Conservation (phyloP, 2,888 invertebrate species). For the Lithosia quadra region DNA sequence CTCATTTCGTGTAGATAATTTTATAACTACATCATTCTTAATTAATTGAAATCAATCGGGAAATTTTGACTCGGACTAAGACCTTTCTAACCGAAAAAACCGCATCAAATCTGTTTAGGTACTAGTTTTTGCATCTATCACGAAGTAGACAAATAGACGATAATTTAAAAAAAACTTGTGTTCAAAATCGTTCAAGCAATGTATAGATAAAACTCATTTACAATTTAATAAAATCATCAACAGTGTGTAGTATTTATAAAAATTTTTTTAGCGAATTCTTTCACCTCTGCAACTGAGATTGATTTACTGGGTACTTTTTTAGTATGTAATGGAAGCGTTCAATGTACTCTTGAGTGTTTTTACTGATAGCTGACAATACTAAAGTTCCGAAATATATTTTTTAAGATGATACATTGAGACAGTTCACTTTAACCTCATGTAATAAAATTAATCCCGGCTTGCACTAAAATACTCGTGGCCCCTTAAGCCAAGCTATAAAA, state of each 20-base stretch:
- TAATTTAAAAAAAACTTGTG: no score
- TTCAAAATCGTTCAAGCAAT: no score
- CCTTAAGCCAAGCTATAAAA: conserved; percentile 19
- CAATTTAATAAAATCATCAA: no score
- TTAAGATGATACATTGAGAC: not conserved
- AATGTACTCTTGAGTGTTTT: not conserved
- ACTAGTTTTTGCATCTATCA: no score
- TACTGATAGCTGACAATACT: conserved; percentile 2
- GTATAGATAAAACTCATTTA: no score
- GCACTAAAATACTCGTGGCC: conserved; percentile 8
- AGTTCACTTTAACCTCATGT: conserved; percentile 22
- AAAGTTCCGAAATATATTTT: not conserved
- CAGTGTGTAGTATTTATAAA: not conserved
- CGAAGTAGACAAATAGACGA: no score
- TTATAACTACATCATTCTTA: no score
- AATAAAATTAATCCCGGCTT: conserved; percentile 28
- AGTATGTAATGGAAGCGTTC: not conserved
- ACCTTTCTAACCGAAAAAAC: no score
- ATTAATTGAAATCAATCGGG: no score
- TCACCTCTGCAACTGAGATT: not conserved
- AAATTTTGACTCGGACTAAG: no score
- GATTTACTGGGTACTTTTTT: not conserved
- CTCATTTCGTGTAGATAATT: no score
- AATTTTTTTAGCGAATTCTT: not conserved
- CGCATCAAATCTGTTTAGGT: no score